Evolutionary conservation across 2,888 invertebrate species (phyloP).

Genomic region (Slavum lentiscoides): DNA sequence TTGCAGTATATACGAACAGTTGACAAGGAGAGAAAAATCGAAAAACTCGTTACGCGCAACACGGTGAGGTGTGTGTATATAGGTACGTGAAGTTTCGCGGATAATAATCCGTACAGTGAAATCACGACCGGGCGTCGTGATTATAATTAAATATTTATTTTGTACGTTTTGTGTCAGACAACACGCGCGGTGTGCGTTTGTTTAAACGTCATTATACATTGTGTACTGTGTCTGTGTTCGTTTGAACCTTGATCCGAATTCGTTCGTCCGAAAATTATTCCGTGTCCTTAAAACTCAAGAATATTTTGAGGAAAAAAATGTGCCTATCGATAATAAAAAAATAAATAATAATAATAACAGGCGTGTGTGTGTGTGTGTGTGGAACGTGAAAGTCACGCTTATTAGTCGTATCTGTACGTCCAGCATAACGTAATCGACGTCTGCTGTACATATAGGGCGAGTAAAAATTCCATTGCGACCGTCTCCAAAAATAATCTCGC

Average conservation of each 20-base stretch:
- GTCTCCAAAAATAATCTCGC: too few relatives aligned
- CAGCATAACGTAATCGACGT: too few relatives aligned
- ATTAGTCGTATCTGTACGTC: neutral
- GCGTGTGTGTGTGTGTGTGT: neutral
- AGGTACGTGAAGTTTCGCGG: conserved; percentile 12
- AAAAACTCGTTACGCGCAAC: conserved; percentile 8
- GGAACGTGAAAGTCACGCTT: conserved; percentile 36
- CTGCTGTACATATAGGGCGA: too few relatives aligned
- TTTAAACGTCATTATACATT: neutral
- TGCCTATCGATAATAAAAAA: conserved; percentile 10
- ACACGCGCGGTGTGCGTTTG: neutral
- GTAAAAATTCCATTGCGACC: too few relatives aligned
- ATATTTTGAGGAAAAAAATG: neutral
- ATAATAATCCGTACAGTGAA: conserved; percentile 18
- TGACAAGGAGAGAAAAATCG: too few relatives aligned
- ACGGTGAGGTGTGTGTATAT: neutral
- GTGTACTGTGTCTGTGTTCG: neutral
- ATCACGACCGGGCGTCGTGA: conserved; percentile 44
- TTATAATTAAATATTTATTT: conserved; percentile 32
- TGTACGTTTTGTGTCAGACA: neutral
- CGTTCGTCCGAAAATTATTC: conserved; percentile 16
- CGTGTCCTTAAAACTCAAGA: conserved; percentile 36
- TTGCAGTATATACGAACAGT: too few relatives aligned
- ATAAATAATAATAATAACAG: neutral
- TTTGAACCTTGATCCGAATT: conserved; percentile 51